These are phyloP conservation scores for Apostichopus japonicus DNA, from an alignment of 35 echinoderm and acorn worm genomes.

Conservation along the genomic window DNA sequence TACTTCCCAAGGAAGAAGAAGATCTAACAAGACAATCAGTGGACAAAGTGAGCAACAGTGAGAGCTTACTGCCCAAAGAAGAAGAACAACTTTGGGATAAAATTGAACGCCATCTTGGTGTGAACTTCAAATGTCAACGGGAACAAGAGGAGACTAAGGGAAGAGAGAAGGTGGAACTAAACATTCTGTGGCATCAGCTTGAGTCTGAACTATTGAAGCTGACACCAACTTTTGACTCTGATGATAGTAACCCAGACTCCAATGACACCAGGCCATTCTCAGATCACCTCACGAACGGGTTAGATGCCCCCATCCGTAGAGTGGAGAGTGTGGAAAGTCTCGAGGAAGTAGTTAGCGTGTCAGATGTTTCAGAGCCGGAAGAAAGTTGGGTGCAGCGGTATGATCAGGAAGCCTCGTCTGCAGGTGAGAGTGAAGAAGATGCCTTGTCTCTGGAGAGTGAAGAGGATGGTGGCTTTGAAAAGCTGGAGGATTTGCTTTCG, in stretches of 20 bases:
- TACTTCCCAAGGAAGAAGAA: conserved; percentile 24
- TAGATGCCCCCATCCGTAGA: not conserved
- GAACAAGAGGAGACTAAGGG: not conserved
- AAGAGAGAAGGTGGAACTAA: conserved; percentile 16
- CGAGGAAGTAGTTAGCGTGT: conserved; percentile 16
- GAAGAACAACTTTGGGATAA: conserved; percentile 40
- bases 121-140: not conserved
- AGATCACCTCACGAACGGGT: not conserved
- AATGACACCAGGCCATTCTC: not conserved
- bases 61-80: conserved; percentile 6
- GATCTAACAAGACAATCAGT: not conserved
- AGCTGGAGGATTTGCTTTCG: conserved; percentile 8
- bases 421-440: conserved; percentile 28
- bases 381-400: conserved; percentile 42
- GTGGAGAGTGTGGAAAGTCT: conserved; percentile 7
- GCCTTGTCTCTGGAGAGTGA: conserved; percentile 29
- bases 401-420: not conserved
- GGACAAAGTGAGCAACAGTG: not conserved
- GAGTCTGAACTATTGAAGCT: conserved; percentile 36
- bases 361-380: conserved; percentile 29
- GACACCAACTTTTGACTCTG: not conserved
- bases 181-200: conserved; percentile 3
- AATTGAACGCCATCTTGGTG: conserved; percentile 23
- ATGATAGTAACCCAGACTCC: not conserved
- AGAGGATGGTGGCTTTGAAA: conserved; percentile 36